A percentile compares a stretch with the other conserved stretches of the same genome.
phyloP scores from a whole-genome alignment of 2,888 invertebrate genomes.

The Hedya salicella region DNA sequence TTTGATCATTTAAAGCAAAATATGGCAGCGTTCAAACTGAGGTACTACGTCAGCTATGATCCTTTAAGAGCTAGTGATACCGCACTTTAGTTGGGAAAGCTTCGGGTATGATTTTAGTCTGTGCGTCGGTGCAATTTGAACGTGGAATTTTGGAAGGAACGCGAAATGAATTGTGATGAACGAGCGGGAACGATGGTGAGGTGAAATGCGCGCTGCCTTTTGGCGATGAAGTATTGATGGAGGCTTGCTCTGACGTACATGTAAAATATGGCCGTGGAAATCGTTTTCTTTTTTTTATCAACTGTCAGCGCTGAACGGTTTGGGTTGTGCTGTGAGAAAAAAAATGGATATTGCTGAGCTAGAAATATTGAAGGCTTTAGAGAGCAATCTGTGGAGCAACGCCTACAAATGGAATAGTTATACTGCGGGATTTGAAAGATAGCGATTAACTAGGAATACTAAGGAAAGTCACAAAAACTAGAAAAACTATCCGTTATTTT shows the following conservation, averaged over 20 bases:
- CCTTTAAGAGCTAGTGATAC: not conserved
- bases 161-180: conserved; percentile 56
- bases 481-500: no score
- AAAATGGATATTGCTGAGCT: not conserved
- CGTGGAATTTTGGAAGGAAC: conserved; percentile 47
- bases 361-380: conserved; percentile 1
- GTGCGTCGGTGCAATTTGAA: conserved; percentile 46
- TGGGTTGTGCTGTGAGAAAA: conserved; percentile 27
- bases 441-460: no score
- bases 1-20: conserved; percentile 42
- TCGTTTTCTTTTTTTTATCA: conserved; percentile 47
- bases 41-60: not conserved
- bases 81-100: not conserved
- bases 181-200: conserved; percentile 46
- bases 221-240: conserved; percentile 54
- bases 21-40: conserved; percentile 31
- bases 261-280: conserved; percentile 46
- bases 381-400: not conserved
- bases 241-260: conserved; percentile 48
- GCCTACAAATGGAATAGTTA: not conserved
- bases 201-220: conserved; percentile 52
- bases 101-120: conserved; percentile 35
- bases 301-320: conserved; percentile 38
- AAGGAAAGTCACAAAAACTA: no score
- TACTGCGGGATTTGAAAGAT: not conserved